Conservation (phyloP, 2,888 invertebrate genomes). For the Nebria salina region DNA sequence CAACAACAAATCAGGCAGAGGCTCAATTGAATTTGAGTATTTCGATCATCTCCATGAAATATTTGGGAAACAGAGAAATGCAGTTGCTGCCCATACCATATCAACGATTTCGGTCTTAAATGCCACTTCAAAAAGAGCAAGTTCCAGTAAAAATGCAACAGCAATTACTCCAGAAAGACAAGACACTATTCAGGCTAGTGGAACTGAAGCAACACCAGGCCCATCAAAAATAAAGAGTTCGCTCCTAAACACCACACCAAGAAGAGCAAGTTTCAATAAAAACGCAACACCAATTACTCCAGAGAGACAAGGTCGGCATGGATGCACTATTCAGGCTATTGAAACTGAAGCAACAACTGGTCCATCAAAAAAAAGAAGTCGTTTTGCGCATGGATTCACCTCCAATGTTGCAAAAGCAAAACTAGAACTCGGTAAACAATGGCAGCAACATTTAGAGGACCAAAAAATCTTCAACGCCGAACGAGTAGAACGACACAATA, state of each 20-base stretch:
- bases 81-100: neutral
- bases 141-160: too few species aligned
- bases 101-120: neutral
- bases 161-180: too few species aligned
- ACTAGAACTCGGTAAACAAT: constrained; percentile 3
- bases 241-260: too few species aligned
- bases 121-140: neutral
- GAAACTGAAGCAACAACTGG: too few species aligned
- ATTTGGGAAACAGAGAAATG: constrained; percentile 20
- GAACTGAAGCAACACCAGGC: too few species aligned
- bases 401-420: constrained; percentile 10
- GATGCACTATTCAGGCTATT: neutral
- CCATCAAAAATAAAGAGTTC: too few species aligned
- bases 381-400: neutral
- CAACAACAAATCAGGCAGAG: constrained; percentile 17
- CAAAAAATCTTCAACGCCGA: too few species aligned
- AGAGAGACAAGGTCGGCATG: neutral
- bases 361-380: neutral
- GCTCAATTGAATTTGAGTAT: neutral
- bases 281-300: too few species aligned
- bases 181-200: too few species aligned
- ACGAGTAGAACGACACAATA: too few species aligned
- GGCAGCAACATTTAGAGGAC: constrained; percentile 14
- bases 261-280: too few species aligned
- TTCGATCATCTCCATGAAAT: constrained; percentile 13